Base-by-base conservation (phyloP, 1,140 invertebrate species). In the Aplysia californica region DNA sequence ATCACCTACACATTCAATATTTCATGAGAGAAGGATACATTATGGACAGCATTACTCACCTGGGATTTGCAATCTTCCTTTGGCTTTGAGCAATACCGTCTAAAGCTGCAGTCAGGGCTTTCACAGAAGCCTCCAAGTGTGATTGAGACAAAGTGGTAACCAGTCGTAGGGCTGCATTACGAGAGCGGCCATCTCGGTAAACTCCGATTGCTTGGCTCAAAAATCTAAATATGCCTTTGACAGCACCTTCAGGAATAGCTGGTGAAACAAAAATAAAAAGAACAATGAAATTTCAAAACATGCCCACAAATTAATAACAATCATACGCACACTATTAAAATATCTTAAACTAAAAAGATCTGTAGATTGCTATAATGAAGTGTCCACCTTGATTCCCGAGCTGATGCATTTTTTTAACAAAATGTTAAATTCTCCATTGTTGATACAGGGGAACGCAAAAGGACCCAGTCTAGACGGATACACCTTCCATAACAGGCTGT, bases 181-280 rank as follows among this genome's bases (percentile, higher is more conserved):
- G 93, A 3, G 95, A 97, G 75, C 92, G 90, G 64, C 92, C 92
- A 90, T 97, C 95, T 82, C 93, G 91, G 85, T 96, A 96, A 79
- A 94, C 92, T 73, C 93, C 93, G 76, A 96, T 89, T 15, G 95
- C 95, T 35, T 93, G 90, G 21, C 93, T 92, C 72, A 96, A 87
- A 67, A 94, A 91, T 87, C 94, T 93, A 81, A 95, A 95, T 76
- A 96, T 92, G 78, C 94, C 95, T 83, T 93, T 92, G 29, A 96
- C 91, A 75, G 94, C 93, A 80, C 92, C 92, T 78, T 95, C 94
- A 85, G 93, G 94, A 65, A 96, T 93, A 77, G 93, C 96, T 96
- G 84, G 41, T 92, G 92, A 68, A 77, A 73, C 66, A 82, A 72
- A n/a, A 50, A 50, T 50, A n/a, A 50, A 50, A 10, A 50, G 10